These are phyloP conservation scores for Epistrophe eligans DNA, from an alignment of 2,888 invertebrate genomes.

Conservation along the genomic window DNA sequence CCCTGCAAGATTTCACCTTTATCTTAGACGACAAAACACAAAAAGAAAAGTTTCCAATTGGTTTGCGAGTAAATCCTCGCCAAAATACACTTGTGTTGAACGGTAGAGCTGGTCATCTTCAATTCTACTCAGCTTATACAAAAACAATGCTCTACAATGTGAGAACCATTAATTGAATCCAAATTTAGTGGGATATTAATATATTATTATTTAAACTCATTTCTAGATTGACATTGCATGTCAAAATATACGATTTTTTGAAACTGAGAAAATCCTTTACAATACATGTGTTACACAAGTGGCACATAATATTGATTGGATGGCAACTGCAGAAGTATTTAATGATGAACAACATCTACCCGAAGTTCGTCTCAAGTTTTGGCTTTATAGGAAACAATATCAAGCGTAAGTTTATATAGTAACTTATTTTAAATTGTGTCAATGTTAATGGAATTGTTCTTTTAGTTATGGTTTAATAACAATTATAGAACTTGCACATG, in stretches of 20 bases:
- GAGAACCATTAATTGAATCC: conserved; percentile 79
- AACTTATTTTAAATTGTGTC: neutral
- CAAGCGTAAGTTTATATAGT: conserved; percentile 85
- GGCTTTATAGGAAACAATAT: conserved; percentile 86
- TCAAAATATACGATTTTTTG: conserved; percentile 88
- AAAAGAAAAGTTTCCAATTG: conserved; percentile 83
- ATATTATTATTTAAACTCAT: neutral
- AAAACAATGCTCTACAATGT: conserved; percentile 89
- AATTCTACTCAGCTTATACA: conserved; percentile 88
- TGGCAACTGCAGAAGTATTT: conserved; percentile 89
- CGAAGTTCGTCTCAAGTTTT: conserved; percentile 91
- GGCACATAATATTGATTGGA: conserved; percentile 89
- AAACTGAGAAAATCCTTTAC: conserved; percentile 86
- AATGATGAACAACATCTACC: conserved; percentile 86
- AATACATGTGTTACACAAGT: conserved; percentile 88
- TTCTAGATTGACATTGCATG: conserved; percentile 88
- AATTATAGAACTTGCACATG: conserved; percentile 89
- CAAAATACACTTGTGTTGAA: conserved; percentile 88
- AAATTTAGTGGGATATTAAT: neutral
- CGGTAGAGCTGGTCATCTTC: conserved; percentile 89
- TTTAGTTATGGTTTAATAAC: conserved; percentile 89
- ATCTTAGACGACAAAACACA: conserved; percentile 84
- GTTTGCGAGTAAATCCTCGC: conserved; percentile 86
- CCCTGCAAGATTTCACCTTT: conserved; percentile 89
- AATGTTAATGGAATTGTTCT: conserved; percentile 43